phyloP scores from a whole-genome alignment of 2,888 invertebrate species.

The Ectemnius lituratus region DNA sequence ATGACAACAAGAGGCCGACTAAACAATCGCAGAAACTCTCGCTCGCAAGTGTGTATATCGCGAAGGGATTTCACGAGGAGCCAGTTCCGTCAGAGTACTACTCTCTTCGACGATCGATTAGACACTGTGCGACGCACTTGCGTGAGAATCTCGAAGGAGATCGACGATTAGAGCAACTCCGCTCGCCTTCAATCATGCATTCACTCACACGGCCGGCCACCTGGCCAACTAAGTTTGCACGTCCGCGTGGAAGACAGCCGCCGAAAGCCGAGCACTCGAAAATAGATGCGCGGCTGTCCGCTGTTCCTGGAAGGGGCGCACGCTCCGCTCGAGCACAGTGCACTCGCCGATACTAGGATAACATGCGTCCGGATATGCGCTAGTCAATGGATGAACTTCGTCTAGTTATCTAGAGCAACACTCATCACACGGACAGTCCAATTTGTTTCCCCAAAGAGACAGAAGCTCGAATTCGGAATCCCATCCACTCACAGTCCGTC shows the following conservation, averaged over 20 bases:
- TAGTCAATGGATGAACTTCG: too few relatives aligned
- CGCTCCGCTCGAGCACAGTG: conserved; percentile 15
- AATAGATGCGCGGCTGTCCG: conserved; percentile 37
- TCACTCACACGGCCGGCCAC: conserved; percentile 7
- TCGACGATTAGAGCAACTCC: too few relatives aligned
- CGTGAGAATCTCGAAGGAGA: too few relatives aligned
- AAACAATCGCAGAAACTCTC: conserved; percentile 11
- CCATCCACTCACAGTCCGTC: too few relatives aligned
- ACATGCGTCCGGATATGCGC: neutral
- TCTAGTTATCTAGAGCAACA: too few relatives aligned
- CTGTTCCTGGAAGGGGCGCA: conserved; percentile 36
- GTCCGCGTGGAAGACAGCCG: conserved; percentile 18
- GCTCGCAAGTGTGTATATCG: conserved; percentile 15
- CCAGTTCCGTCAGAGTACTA: too few relatives aligned
- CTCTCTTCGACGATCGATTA: too few relatives aligned
- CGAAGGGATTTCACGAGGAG: too few relatives aligned
- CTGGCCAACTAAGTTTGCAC: conserved; percentile 3
- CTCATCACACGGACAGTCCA: too few relatives aligned
- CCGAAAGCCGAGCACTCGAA: conserved; percentile 40
- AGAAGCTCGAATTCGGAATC: too few relatives aligned
- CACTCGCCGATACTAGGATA: conserved; percentile 13
- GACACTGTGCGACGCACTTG: too few relatives aligned
- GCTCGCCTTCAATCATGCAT: neutral
- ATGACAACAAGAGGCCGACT: conserved; percentile 19
- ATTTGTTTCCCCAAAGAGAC: too few relatives aligned